These are phyloP conservation scores for Trematomus bernacchii DNA, from an alignment of 2,797 vertebrate species.

Conservation along the genomic window DNA sequence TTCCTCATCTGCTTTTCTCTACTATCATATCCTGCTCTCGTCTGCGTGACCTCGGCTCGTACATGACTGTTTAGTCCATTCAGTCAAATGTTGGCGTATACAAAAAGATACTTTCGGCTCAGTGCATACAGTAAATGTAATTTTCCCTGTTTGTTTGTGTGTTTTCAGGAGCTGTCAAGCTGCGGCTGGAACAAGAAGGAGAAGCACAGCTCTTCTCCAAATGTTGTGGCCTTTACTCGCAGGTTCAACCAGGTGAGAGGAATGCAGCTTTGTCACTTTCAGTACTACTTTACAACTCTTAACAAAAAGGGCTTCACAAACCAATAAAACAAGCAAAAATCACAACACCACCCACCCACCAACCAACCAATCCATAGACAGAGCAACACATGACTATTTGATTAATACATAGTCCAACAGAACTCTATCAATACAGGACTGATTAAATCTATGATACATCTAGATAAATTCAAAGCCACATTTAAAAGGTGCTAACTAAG, in stretches of 20 bases:
- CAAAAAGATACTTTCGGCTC: not conserved
- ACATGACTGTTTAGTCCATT: constrained; percentile 40
- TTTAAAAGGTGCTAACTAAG: too few species aligned
- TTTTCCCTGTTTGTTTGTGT: constrained; percentile 39
- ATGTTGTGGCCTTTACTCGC: constrained; percentile 98
- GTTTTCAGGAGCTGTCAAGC: constrained; percentile 94
- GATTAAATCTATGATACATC: too few species aligned
- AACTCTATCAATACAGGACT: too few species aligned
- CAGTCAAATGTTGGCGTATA: constrained; percentile 14
- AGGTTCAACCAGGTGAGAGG: constrained; percentile 97
- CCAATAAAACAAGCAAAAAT: too few species aligned
- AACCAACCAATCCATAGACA: too few species aligned
- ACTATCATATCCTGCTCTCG: constrained; percentile 5
- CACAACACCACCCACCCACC: too few species aligned
- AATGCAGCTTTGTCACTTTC: constrained; percentile 9
- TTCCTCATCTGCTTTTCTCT: constrained; percentile 32
- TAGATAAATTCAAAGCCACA: too few species aligned
- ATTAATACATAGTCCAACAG: too few species aligned
- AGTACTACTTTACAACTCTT: not conserved
- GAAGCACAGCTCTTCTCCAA: constrained; percentile 97
- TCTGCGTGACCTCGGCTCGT: constrained; percentile 33
- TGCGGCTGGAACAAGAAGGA: constrained; percentile 99
- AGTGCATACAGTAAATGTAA: not conserved
- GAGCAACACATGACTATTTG: too few species aligned
- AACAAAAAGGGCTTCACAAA: too few species aligned